A percentile compares a stretch with the other conserved stretches of the same genome.
These are phyloP conservation scores for Coregonus suidteri DNA, from an alignment of 2,797 vertebrate genomes.

Conservation along the genomic window DNA sequence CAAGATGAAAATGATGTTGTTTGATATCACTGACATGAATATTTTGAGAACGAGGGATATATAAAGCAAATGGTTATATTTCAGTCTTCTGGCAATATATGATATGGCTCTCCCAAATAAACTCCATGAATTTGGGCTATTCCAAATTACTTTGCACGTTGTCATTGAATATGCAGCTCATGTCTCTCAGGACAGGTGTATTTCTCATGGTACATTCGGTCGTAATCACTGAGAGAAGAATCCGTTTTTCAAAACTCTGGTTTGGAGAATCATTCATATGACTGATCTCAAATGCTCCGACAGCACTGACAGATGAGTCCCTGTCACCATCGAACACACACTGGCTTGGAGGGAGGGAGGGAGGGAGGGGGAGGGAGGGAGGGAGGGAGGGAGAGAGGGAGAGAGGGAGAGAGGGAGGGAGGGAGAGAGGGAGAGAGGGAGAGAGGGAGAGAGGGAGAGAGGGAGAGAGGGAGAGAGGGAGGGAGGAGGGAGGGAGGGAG, in stretches of 20 bases:
- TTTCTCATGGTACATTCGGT: constrained; percentile 13
- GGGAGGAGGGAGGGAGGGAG: too few relatives aligned
- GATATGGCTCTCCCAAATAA: not conserved
- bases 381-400: too few relatives aligned
- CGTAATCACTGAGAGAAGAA: constrained; percentile 22
- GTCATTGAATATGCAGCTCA: not conserved
- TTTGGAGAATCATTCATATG: constrained; percentile 24
- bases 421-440: too few relatives aligned
- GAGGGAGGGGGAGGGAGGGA: too few relatives aligned
- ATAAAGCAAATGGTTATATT: not conserved
- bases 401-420: constrained; percentile 11
- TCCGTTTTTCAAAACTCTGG: constrained; percentile 23
- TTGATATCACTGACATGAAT: constrained; percentile 11
- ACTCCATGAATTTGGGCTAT: not conserved
- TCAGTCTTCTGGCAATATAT: not conserved
- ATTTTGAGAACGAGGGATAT: constrained; percentile 3
- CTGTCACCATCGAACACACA: constrained; percentile 24
- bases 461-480: too few relatives aligned
- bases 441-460: too few relatives aligned
- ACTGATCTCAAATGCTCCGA: constrained; percentile 20
- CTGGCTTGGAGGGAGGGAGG: not conserved
- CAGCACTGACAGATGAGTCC: constrained; percentile 32
- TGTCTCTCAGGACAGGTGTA: constrained; percentile 8
- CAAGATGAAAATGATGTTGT: not conserved
- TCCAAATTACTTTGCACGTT: not conserved